Percentiles rank a stretch among this genome's conserved stretches.
Conservation (phyloP, 1,140 invertebrate species). For the Procambarus clarkii region DNA sequence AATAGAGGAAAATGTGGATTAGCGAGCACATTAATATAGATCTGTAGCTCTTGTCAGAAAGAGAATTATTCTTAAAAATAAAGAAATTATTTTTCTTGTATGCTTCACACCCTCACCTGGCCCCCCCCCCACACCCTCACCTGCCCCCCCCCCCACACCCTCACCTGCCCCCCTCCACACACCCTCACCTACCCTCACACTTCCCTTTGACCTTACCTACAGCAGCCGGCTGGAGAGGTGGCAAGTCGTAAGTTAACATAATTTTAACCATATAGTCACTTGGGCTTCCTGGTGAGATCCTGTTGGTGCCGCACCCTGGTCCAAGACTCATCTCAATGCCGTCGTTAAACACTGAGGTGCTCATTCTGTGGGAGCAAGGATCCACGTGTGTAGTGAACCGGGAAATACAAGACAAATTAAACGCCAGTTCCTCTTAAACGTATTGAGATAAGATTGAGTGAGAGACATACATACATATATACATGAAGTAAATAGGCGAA, state of each 20-base stretch:
- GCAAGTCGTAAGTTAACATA: slow-evolving; percentile 33
- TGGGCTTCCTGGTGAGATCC: background rate
- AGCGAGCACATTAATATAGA: no score
- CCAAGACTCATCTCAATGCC: slow-evolving; percentile 2
- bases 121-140: no score
- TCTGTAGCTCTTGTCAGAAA: no score
- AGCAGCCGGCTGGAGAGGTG: background rate
- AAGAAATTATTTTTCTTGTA: no score
- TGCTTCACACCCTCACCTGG: no score
- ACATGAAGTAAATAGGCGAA: background rate
- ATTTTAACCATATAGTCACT: slow-evolving; percentile 13
- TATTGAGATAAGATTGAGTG: background rate
- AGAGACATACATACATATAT: background rate
- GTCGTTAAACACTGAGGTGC: slow-evolving; percentile 1
- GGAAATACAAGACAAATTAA: no score
- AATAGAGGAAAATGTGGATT: no score
- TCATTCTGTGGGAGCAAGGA: background rate
- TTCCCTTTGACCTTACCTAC: background rate
- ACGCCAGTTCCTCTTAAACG: no score
- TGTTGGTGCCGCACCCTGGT: slow-evolving; percentile 18
- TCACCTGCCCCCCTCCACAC: background rate
- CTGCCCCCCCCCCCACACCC: background rate
- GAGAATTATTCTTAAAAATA: no score
- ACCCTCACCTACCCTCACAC: background rate
- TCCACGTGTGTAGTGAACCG: no score